Evolutionary conservation across 2,888 invertebrate species (phyloP).

Genomic region (Cryptus armator): DNA sequence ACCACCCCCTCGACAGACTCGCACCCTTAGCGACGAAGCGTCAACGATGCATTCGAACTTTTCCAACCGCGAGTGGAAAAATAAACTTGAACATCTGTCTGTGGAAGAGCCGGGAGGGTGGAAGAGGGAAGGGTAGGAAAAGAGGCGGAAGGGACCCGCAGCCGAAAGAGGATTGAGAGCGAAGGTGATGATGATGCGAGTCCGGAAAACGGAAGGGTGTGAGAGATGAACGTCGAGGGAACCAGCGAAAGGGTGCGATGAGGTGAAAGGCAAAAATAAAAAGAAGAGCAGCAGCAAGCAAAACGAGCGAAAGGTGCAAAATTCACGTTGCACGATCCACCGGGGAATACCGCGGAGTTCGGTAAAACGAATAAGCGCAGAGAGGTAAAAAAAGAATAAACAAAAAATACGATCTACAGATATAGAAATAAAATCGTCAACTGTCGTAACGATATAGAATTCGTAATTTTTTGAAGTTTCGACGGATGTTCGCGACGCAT

Average conservation of each 20-base stretch:
- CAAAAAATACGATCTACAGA: not conserved
- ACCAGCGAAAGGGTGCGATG: slow-evolving; percentile 9
- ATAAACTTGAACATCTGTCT: slow-evolving; percentile 50
- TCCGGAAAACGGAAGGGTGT: not conserved
- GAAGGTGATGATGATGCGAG: slow-evolving; percentile 12
- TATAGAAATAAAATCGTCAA: not conserved
- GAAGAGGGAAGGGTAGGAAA: slow-evolving; percentile 1
- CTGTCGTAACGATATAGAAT: not conserved
- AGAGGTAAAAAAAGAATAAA: slow-evolving; percentile 1
- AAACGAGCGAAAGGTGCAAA: not conserved
- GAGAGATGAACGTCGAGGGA: not conserved
- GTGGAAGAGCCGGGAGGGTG: slow-evolving; percentile 46
- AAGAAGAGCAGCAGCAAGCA: not conserved
- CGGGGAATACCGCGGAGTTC: not conserved
- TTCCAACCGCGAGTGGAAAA: slow-evolving; percentile 35
- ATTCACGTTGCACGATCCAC: not conserved
- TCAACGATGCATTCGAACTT: slow-evolving; percentile 31
- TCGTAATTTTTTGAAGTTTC: not conserved
- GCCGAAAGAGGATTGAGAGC: not conserved
- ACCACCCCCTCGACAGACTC: slow-evolving; percentile 6
- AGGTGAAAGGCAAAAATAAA: not conserved
- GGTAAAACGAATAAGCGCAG: not conserved
- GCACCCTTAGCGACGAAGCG: not conserved
- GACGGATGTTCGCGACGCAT: not conserved
- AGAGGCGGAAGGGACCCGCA: not conserved